These are phyloP conservation scores for Cerastoderma edule DNA, from an alignment of 2,888 invertebrate species.

Conservation along the genomic window DNA sequence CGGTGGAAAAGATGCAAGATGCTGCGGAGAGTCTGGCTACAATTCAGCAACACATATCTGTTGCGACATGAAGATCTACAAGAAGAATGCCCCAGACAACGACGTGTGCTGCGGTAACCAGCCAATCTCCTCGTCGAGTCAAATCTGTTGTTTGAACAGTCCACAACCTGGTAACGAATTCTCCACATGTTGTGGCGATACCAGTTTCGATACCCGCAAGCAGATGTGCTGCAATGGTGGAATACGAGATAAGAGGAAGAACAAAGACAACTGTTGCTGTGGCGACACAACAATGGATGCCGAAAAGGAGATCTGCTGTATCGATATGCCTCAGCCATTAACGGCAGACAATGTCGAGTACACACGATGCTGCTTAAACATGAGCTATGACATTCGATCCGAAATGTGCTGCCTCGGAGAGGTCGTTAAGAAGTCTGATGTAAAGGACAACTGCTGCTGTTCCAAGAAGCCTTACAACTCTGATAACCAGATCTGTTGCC, in stretches of 20 bases:
- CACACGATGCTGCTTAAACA: slow-evolving; percentile 44
- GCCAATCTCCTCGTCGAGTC: slow-evolving; percentile 34
- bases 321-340: slow-evolving; percentile 42
- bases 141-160: slow-evolving; percentile 46
- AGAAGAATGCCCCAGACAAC: slow-evolving; percentile 32
- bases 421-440: slow-evolving; percentile 40
- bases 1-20: slow-evolving; percentile 31
- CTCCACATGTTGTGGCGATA: slow-evolving; percentile 41
- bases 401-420: slow-evolving; percentile 50
- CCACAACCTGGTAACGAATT: slow-evolving; percentile 41
- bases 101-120: slow-evolving; percentile 49
- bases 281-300: slow-evolving; percentile 46
- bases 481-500: slow-evolving; percentile 43
- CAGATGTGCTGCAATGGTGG: slow-evolving; percentile 49
- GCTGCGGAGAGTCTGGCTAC: slow-evolving; percentile 43
- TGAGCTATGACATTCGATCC: slow-evolving; percentile 41
- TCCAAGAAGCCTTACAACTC: slow-evolving; percentile 42
- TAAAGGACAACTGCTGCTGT: slow-evolving; percentile 49
- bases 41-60: slow-evolving; percentile 38
- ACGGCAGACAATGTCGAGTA: slow-evolving; percentile 28
- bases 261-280: slow-evolving; percentile 46
- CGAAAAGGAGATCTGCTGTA: slow-evolving; percentile 36
- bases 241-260: slow-evolving; percentile 30
- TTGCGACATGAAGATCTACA: slow-evolving; percentile 32
- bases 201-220: slow-evolving; percentile 41